Percentiles rank a stretch among this genome's conserved stretches.
phyloP scores from a whole-genome alignment of 2,113 vertebrate species.

The Sisor rabdophorus region DNA sequence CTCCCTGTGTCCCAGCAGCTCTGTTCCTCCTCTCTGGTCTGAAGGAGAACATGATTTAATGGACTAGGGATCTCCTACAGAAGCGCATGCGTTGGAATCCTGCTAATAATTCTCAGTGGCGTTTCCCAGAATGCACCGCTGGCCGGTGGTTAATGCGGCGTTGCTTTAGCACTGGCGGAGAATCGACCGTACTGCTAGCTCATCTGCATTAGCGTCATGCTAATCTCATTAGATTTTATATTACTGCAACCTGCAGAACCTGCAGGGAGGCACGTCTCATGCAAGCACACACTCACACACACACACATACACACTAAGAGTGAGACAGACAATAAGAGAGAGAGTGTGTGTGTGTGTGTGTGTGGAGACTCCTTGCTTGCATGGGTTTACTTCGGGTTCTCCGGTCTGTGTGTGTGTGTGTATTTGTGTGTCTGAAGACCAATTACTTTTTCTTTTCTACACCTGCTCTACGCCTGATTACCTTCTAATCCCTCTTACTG shows the following conservation, averaged over 20 bases:
- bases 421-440: neutral
- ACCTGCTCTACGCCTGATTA: constrained; percentile 43
- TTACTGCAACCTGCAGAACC: constrained; percentile 46
- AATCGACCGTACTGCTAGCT: constrained; percentile 7
- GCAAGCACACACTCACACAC: constrained; percentile 5
- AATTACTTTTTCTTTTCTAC: constrained; percentile 34
- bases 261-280: too few species aligned
- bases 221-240: constrained; percentile 49
- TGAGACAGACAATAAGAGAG: too few species aligned
- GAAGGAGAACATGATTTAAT: neutral
- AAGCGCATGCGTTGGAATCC: neutral
- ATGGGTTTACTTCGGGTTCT: too few species aligned
- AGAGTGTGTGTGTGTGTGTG: constrained; percentile 4
- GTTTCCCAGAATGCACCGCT: constrained; percentile 16
- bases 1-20: neutral
- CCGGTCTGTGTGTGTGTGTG: constrained; percentile 11
- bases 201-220: constrained; percentile 41
- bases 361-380: neutral
- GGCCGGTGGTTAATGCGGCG: neutral
- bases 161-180: constrained; percentile 11
- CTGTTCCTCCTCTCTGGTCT: neutral
- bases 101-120: constrained; percentile 9
- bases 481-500: constrained; percentile 34
- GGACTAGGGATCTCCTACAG: neutral
- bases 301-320: neutral